phyloP scores from a whole-genome alignment of 2,797 vertebrate species.

The Myoxocephalus aenaeus region DNA sequence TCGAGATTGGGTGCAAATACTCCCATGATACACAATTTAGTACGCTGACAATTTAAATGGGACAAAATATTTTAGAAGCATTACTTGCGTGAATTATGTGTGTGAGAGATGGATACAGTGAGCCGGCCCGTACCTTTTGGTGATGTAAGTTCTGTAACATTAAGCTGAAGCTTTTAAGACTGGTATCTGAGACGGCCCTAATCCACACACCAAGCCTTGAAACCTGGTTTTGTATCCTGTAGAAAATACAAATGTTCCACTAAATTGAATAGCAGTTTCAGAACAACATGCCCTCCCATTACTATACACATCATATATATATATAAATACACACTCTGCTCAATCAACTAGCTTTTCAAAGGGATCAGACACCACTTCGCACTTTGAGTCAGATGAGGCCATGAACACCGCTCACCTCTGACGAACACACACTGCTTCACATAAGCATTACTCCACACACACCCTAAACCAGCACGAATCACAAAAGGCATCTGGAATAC shows the following conservation, averaged over 20 bases:
- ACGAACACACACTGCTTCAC: neutral
- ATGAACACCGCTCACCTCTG: conserved; percentile 16
- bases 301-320: neutral
- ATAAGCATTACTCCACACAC: neutral
- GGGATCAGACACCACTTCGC: too few relatives aligned
- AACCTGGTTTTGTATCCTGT: conserved; percentile 1
- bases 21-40: conserved; percentile 4
- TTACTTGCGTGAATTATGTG: neutral
- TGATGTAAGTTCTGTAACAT: too few relatives aligned
- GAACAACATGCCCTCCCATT: neutral
- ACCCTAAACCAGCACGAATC: neutral
- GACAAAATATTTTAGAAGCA: neutral
- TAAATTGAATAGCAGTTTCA: neutral
- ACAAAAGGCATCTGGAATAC: conserved; percentile 51
- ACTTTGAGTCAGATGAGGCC: neutral
- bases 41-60: neutral
- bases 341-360: too few relatives aligned
- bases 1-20: neutral
- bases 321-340: too few relatives aligned
- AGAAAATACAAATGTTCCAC: conserved; percentile 1
- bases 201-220: neutral
- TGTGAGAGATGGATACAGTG: neutral
- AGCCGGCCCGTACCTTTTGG: too few relatives aligned
- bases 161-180: too few relatives aligned
- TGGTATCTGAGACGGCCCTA: neutral